Percentiles rank a stretch among this genome's conserved stretches.
These are phyloP conservation scores for Galeopterus variegatus DNA, from an alignment of 2,113 vertebrate species.

Conservation along the genomic window DNA sequence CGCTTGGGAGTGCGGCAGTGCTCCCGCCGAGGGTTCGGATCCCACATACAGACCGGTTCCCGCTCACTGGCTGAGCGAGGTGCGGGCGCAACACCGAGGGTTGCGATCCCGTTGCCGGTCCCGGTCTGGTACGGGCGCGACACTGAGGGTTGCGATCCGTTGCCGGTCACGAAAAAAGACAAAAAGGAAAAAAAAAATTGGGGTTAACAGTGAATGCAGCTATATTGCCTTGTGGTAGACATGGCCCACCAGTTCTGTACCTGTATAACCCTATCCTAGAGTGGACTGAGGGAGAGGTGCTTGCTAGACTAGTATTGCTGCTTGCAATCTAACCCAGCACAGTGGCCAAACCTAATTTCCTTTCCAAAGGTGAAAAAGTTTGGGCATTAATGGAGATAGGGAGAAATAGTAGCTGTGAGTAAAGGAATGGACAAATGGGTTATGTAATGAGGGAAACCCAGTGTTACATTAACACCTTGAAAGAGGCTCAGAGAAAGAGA, in stretches of 20 bases:
- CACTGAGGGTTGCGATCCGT: too few relatives aligned
- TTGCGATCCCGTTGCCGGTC: too few relatives aligned
- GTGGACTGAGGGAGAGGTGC: not conserved
- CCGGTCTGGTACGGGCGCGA: too few relatives aligned
- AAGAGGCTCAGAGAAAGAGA: not conserved
- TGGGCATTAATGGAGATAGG: not conserved
- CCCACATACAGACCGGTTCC: too few relatives aligned
- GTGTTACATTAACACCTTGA: not conserved
- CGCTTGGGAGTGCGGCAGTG: too few relatives aligned
- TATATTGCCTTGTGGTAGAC: not conserved
- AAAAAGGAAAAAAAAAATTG: too few relatives aligned
- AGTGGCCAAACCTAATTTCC: not conserved
- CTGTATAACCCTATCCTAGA: not conserved
- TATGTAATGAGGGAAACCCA: not conserved
- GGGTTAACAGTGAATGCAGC: not conserved
- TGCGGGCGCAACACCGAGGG: too few relatives aligned
- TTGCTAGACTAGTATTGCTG: not conserved
- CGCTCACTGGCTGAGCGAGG: too few relatives aligned
- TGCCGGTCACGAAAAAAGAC: too few relatives aligned
- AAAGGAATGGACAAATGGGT: not conserved
- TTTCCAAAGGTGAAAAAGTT: not conserved
- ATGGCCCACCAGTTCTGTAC: not conserved
- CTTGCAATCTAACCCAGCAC: not conserved
- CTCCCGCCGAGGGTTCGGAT: too few relatives aligned
- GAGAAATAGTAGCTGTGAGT: not conserved